These are phyloP conservation scores for Vombatus ursinus DNA, from an alignment of 2,113 vertebrate species.

Conservation along the genomic window DNA sequence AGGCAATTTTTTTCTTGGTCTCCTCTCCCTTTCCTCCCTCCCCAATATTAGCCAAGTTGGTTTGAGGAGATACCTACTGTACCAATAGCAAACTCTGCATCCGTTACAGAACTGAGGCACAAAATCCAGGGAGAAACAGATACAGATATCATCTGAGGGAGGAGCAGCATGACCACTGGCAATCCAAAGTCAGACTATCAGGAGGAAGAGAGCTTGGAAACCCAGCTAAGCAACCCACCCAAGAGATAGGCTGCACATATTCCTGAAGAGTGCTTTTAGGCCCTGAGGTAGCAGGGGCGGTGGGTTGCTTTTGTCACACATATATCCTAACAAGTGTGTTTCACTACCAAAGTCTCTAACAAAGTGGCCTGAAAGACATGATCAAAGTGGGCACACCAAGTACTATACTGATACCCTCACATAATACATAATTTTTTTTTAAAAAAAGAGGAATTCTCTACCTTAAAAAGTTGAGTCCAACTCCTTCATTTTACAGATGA, in stretches of 20 bases:
- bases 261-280: too few relatives aligned
- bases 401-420: neutral
- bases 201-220: neutral
- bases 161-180: neutral
- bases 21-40: neutral
- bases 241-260: neutral
- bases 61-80: neutral
- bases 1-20: neutral
- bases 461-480: neutral
- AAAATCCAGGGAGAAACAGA: neutral
- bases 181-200: neutral
- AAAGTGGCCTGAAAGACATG: neutral
- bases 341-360: neutral
- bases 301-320: neutral
- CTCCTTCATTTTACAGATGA: neutral
- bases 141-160: neutral
- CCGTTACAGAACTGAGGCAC: neutral
- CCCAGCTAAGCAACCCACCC: neutral
- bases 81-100: neutral
- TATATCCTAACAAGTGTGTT: neutral
- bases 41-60: neutral
- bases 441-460: too few relatives aligned
- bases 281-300: too few relatives aligned
- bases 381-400: neutral
- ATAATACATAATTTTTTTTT: too few relatives aligned